phyloP scores from a whole-genome alignment of 2,113 vertebrate species.

The Loxodonta africana region DNA sequence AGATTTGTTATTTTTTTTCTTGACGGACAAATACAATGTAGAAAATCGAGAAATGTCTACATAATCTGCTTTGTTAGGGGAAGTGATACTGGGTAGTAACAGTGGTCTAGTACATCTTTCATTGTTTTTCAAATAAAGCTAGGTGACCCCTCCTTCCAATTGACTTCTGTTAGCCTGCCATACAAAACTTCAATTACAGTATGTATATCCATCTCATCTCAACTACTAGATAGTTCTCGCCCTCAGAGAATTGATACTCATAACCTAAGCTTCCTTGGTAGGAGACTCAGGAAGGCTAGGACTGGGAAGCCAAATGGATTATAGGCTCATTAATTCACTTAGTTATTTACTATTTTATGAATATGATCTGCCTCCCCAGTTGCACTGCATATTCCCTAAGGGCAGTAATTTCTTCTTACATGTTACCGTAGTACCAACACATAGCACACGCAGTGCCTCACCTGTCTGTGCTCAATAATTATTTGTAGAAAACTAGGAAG shows the following conservation, averaged over 20 bases:
- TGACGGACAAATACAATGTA: neutral
- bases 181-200: neutral
- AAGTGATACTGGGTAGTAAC: neutral
- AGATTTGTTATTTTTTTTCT: neutral
- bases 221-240: neutral
- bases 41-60: neutral
- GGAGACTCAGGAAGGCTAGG: neutral
- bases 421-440: neutral
- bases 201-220: neutral
- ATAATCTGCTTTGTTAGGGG: neutral
- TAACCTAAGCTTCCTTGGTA: neutral
- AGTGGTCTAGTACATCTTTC: neutral
- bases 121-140: constrained; percentile 47
- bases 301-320: neutral
- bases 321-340: neutral
- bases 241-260: neutral
- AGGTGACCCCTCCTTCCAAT: neutral
- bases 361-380: neutral
- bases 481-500: neutral
- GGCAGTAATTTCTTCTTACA: neutral
- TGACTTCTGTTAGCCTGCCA: neutral
- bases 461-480: neutral
- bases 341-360: constrained; percentile 15
- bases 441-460: neutral
- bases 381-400: neutral